Conservation (phyloP, 53 echinoderm and acorn worm species). For the Holothuria leucospilota region DNA sequence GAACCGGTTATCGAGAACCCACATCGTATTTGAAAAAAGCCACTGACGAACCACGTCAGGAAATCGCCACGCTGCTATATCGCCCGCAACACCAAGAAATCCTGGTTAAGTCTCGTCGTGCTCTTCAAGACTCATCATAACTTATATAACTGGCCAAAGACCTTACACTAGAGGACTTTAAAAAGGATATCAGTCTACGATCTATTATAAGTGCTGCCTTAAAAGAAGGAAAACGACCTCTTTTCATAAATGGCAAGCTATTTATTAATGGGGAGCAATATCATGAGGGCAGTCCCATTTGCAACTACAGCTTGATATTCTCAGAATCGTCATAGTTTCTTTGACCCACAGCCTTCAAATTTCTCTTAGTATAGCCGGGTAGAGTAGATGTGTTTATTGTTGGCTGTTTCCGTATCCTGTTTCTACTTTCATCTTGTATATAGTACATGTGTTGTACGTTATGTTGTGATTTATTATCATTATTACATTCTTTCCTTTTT, state of each 20-base stretch:
- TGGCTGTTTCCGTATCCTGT: no score
- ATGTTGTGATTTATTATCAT: not conserved
- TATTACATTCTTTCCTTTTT: no score
- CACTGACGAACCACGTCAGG: no score
- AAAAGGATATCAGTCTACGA: not conserved
- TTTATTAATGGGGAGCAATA: not conserved
- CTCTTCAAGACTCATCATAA: not conserved
- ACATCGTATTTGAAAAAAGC: no score
- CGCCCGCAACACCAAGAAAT: not conserved
- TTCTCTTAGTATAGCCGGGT: no score
- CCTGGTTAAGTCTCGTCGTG: not conserved
- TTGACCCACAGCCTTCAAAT: no score
- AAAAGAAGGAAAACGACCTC: not conserved
- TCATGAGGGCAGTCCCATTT: not conserved
- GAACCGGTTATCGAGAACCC: no score
- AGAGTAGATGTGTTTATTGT: no score
- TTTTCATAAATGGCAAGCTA: not conserved
- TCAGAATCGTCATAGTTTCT: no score
- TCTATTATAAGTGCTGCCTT: not conserved
- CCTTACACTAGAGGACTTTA: not conserved
- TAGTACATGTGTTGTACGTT: no score
- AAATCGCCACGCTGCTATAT: not conserved
- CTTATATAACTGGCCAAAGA: not conserved
- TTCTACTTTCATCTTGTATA: no score
- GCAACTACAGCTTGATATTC: no score